phyloP scores from a whole-genome alignment of 2,113 vertebrate genomes.

The Poicephalus gulielmi region DNA sequence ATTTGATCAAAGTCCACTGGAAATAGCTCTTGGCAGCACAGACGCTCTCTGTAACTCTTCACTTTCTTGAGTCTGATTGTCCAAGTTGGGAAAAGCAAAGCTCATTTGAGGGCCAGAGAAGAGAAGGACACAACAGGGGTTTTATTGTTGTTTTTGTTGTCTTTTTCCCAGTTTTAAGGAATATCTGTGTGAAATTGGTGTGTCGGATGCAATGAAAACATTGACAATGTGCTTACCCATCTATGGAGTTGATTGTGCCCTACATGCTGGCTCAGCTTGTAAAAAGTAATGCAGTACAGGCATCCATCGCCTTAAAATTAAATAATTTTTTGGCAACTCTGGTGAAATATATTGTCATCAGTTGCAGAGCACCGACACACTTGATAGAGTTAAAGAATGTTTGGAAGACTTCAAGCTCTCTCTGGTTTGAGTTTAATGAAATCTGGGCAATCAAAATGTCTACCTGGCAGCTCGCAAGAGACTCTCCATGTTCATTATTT shows the following conservation, averaged over 20 bases:
- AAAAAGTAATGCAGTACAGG: slow-evolving; percentile 69
- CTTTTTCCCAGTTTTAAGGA: slow-evolving; percentile 13
- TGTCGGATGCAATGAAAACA: background rate
- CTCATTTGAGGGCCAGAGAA: background rate
- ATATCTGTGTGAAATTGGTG: background rate
- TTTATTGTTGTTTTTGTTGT: slow-evolving; percentile 24
- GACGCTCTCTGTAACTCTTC: slow-evolving; percentile 69
- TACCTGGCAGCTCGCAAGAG: slow-evolving; percentile 73
- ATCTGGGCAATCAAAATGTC: slow-evolving; percentile 62
- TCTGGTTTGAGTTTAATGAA: slow-evolving; percentile 71
- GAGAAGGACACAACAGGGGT: background rate
- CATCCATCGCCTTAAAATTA: slow-evolving; percentile 42
- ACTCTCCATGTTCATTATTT: slow-evolving; percentile 64
- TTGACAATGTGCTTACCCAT: slow-evolving; percentile 14
- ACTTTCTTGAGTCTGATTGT: background rate
- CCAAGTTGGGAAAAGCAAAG: background rate
- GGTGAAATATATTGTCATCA: slow-evolving; percentile 71
- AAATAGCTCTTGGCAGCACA: slow-evolving; percentile 77
- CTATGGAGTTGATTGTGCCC: slow-evolving; percentile 22
- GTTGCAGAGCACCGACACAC: slow-evolving; percentile 52
- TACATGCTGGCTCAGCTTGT: slow-evolving; percentile 37
- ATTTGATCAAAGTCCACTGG: slow-evolving; percentile 81
- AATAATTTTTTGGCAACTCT: slow-evolving; percentile 66
- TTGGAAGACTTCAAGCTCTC: slow-evolving; percentile 58
- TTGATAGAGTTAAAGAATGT: slow-evolving; percentile 69